phyloP scores from a whole-genome alignment of 2,888 invertebrate genomes.

The Tricholauxania praeusta region DNA sequence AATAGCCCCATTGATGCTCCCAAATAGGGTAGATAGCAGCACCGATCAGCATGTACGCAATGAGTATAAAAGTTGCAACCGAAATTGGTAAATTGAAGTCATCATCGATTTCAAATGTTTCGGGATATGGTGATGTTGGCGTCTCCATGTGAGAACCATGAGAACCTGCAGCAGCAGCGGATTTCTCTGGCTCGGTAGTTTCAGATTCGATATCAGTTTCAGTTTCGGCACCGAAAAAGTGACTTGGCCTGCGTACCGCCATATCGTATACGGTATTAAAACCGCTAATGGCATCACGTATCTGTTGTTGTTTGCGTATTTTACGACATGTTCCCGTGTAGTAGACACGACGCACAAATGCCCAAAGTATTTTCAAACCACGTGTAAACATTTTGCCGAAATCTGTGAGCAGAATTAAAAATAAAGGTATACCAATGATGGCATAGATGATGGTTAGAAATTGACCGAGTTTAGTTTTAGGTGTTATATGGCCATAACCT shows the following conservation, averaged over 20 bases:
- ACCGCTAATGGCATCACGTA: conserved; percentile 88
- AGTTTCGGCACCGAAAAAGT: conserved; percentile 71
- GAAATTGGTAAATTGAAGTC: conserved; percentile 95
- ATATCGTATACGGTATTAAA: conserved; percentile 85
- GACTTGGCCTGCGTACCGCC: conserved; percentile 80
- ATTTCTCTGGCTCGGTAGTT: conserved; percentile 53
- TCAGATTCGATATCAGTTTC: conserved; percentile 70
- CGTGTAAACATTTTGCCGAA: conserved; percentile 94
- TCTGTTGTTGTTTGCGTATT: conserved; percentile 80
- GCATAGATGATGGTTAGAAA: conserved; percentile 94
- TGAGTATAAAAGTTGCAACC: conserved; percentile 84
- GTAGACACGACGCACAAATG: conserved; percentile 84
- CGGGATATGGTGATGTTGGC: conserved; percentile 82
- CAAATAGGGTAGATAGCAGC: conserved; percentile 82
- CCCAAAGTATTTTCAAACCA: conserved; percentile 91
- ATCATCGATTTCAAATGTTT: conserved; percentile 84
- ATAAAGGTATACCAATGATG: conserved; percentile 94
- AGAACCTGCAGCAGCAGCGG: conserved; percentile 49
- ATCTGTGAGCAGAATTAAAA: conserved; percentile 93
- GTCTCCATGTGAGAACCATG: conserved; percentile 69
- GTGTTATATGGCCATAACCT: conserved; percentile 98
- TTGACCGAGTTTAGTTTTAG: conserved; percentile 87
- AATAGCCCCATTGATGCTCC: conserved; percentile 86
- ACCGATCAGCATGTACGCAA: conserved; percentile 89
- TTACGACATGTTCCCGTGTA: conserved; percentile 87